Percentiles rank a stretch among this genome's conserved stretches.
These are phyloP conservation scores for Ameiurus melas DNA, from an alignment of 2,113 vertebrate species.

Conservation along the genomic window DNA sequence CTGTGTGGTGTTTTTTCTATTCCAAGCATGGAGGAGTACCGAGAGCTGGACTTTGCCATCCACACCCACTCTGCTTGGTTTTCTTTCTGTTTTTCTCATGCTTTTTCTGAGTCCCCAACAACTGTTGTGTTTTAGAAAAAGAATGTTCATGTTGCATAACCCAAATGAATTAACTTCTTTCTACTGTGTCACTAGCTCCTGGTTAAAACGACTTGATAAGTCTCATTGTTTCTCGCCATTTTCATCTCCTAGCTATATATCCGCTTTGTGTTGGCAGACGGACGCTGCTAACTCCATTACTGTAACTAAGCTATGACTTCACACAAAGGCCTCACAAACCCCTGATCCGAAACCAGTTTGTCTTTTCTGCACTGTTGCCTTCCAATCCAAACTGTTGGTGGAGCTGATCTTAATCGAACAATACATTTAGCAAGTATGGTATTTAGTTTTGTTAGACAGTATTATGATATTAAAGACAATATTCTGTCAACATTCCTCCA, in stretches of 20 bases:
- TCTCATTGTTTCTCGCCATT: conserved; percentile 15
- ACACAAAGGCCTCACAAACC: conserved; percentile 12
- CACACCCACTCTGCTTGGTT: not conserved
- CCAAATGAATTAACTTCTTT: not conserved
- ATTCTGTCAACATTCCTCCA: not conserved
- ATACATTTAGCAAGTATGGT: not conserved
- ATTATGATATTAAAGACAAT: not conserved
- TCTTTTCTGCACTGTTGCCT: not conserved
- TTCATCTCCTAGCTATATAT: conserved; percentile 13
- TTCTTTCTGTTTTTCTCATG: not conserved
- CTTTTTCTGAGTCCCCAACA: conserved; percentile 10
- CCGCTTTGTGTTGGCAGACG: not conserved
- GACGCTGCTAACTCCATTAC: conserved; percentile 47
- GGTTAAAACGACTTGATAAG: not conserved
- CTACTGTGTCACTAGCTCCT: not conserved
- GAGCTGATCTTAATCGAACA: not conserved
- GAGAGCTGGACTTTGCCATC: not conserved
- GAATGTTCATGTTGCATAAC: conserved; percentile 1
- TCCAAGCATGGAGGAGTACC: not conserved
- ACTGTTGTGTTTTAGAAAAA: conserved; percentile 39
- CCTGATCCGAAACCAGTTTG: conserved; percentile 11
- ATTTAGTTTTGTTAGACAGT: not conserved
- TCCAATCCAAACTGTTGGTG: not conserved
- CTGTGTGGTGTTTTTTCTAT: not conserved
- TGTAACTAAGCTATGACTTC: not conserved